phyloP scores from a whole-genome alignment of 1,140 invertebrate genomes.

The Frieseomelitta varia region DNA sequence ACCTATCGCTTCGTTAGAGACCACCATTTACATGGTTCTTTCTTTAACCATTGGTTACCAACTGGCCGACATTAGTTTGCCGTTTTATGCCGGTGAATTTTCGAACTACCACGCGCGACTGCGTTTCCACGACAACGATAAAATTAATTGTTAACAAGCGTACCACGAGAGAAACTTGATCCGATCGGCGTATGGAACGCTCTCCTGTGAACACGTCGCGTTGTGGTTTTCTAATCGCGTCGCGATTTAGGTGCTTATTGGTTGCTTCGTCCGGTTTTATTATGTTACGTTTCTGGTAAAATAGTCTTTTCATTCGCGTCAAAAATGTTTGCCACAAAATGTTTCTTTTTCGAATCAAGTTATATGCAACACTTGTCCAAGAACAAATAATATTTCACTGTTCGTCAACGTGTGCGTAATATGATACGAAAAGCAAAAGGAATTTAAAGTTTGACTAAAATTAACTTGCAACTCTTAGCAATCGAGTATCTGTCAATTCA shows the following conservation, averaged over 20 bases:
- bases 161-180: conserved; percentile 39
- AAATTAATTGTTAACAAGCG: conserved; percentile 55
- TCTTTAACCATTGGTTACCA: conserved; percentile 38
- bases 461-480: neutral
- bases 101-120: conserved; percentile 7
- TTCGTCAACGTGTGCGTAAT: neutral
- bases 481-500: neutral
- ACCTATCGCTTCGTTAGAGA: conserved; percentile 54
- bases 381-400: neutral
- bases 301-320: neutral
- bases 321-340: neutral
- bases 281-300: neutral
- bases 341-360: neutral
- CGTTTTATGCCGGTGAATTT: conserved; percentile 36
- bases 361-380: neutral
- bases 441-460: neutral
- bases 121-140: conserved; percentile 28
- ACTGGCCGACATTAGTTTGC: conserved; percentile 32
- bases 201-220: neutral
- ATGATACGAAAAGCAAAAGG: neutral
- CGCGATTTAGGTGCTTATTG: conserved; percentile 17
- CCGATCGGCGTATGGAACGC: conserved; percentile 13
- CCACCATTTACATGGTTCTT: conserved; percentile 36
- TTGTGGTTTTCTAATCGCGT: conserved; percentile 23
- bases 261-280: neutral